These are phyloP conservation scores for Dicaeum eximium DNA, from an alignment of 2,113 vertebrate genomes.

Conservation along the genomic window DNA sequence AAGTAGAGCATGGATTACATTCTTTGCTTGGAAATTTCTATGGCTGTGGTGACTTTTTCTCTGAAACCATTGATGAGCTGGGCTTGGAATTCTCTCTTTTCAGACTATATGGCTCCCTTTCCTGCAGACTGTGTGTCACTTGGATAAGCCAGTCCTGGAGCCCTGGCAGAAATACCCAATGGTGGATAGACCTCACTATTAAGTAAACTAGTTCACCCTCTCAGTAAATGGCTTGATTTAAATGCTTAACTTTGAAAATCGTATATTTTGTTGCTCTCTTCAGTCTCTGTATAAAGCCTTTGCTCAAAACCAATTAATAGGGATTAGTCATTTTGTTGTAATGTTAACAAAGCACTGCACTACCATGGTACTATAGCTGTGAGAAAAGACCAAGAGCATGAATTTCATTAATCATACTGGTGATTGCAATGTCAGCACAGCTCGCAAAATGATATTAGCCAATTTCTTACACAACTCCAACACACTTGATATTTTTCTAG, in stretches of 20 bases:
- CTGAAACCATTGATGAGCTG: not conserved
- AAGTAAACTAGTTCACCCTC: not conserved
- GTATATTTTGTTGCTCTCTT: not conserved
- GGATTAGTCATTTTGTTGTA: not conserved
- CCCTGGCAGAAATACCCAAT: not conserved
- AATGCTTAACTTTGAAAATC: not conserved
- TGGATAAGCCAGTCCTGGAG: not conserved
- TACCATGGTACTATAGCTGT: not conserved
- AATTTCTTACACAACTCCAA: not conserved
- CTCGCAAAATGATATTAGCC: not conserved
- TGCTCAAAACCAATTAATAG: not conserved
- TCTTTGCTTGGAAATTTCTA: not conserved
- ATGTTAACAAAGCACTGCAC: not conserved
- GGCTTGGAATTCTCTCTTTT: not conserved
- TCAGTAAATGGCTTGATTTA: not conserved
- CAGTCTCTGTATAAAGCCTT: not conserved
- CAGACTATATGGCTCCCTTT: not conserved
- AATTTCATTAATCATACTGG: not conserved
- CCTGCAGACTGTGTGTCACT: not conserved
- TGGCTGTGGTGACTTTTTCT: not conserved
- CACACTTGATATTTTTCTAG: not conserved
- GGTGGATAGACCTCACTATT: not conserved
- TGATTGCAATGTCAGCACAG: not conserved
- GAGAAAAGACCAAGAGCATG: not conserved
- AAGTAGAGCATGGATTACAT: not conserved